Conservation (phyloP, 1,140 invertebrate genomes). For the Zaprionus lachaisei region DNA sequence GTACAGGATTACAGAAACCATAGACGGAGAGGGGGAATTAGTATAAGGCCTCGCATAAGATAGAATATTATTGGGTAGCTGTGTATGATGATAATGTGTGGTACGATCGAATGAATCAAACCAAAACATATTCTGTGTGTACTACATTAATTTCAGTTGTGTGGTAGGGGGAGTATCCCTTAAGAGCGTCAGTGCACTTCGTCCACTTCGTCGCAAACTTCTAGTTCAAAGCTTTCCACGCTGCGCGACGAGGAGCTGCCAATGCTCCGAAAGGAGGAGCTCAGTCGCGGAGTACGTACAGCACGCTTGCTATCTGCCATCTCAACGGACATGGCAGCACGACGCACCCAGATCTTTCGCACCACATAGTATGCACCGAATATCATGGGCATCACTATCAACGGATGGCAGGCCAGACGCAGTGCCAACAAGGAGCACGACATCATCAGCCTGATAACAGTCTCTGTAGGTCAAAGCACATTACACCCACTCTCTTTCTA, state of each 20-base stretch:
- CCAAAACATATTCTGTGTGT: not conserved
- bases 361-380: conserved; percentile 25
- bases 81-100: conserved; percentile 6
- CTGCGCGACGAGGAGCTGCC: conserved; percentile 39
- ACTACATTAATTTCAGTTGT: conserved; percentile 26
- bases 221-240: conserved; percentile 27
- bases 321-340: not conserved
- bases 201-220: conserved; percentile 11
- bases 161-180: not conserved
- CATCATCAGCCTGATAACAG: conserved; percentile 63
- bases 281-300: conserved; percentile 46
- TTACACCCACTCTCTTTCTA: no score
- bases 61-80: not conserved
- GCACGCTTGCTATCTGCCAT: not conserved
- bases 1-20: conserved; percentile 37
- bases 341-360: conserved; percentile 40
- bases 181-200: conserved; percentile 10
- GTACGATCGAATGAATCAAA: conserved; percentile 13
- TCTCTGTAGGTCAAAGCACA: conserved; percentile 39
- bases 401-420: conserved; percentile 56
- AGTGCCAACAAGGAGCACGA: conserved; percentile 40
- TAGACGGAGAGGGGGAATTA: conserved; percentile 13
- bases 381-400: conserved; percentile 56
- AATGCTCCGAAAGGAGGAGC: conserved; percentile 35
- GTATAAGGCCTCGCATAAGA: conserved; percentile 1